A percentile compares a stretch with the other conserved stretches of the same genome.
These are phyloP conservation scores for Cantharis rufa DNA, from an alignment of 2,888 invertebrate species.

Conservation along the genomic window DNA sequence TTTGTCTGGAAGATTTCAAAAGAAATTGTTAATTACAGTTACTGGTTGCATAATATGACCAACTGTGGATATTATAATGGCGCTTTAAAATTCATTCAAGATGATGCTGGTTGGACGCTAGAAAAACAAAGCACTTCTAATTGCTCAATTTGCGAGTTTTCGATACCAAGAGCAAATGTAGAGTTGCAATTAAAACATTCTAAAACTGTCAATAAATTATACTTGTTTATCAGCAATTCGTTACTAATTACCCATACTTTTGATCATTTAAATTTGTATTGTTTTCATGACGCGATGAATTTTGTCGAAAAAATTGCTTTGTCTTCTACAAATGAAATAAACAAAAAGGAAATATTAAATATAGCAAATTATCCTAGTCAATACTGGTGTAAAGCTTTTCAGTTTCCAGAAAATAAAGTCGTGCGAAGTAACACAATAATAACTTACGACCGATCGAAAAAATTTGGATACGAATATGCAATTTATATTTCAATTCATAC, in stretches of 20 bases:
- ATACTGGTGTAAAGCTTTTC: constrained; percentile 35
- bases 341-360: background rate
- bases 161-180: background rate
- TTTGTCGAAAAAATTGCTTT: background rate
- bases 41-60: background rate
- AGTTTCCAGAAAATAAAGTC: constrained; percentile 12
- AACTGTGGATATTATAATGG: background rate
- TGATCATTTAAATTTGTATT: background rate
- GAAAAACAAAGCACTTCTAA: background rate
- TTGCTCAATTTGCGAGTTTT: constrained; percentile 8
- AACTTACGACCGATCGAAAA: background rate
- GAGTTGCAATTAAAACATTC: background rate
- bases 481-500: background rate
- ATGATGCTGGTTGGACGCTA: constrained; percentile 4
- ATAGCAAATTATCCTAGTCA: constrained; percentile 14
- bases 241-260: background rate
- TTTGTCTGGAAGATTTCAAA: background rate
- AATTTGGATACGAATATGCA: constrained; percentile 9
- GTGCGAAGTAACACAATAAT: constrained; percentile 25
- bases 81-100: background rate
- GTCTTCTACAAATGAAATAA: background rate
- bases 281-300: background rate
- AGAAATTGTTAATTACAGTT: background rate
- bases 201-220: background rate
- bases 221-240: background rate